These are phyloP conservation scores for Carassius carassius DNA, from an alignment of 2,113 vertebrate species.

Conservation along the genomic window DNA sequence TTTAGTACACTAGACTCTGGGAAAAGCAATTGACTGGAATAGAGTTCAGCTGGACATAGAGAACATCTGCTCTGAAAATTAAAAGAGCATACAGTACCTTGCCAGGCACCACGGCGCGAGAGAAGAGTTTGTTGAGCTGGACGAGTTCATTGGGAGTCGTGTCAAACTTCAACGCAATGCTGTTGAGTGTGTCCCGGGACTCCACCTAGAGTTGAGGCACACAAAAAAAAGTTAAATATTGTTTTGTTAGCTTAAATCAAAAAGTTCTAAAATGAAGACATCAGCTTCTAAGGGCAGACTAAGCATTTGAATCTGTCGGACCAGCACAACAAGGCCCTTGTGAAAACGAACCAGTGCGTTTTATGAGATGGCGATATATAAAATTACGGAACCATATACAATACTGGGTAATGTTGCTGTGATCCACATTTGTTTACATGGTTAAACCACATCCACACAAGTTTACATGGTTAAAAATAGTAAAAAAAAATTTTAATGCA, in stretches of 20 bases:
- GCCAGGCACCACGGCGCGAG: slow-evolving; percentile 95
- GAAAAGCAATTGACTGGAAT: slow-evolving; percentile 29
- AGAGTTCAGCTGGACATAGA: slow-evolving; percentile 46
- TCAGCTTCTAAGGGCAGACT: too few relatives aligned
- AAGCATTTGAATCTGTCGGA: background rate
- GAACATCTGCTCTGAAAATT: slow-evolving; percentile 35
- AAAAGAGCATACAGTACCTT: slow-evolving; percentile 79
- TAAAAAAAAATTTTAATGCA: background rate
- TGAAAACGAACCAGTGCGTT: background rate
- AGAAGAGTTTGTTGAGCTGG: slow-evolving; percentile 98
- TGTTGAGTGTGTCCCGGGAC: slow-evolving; percentile 97
- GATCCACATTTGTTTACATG: background rate
- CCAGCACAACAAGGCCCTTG: slow-evolving; percentile 2
- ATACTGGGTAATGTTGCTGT: background rate
- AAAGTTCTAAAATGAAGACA: background rate
- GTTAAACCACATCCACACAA: too few relatives aligned
- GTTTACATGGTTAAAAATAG: background rate
- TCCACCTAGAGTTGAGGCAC: slow-evolving; percentile 86
- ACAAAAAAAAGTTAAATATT: slow-evolving; percentile 52
- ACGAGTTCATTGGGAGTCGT: slow-evolving; percentile 98
- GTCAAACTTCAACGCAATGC: slow-evolving; percentile 98
- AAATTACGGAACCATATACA: background rate
- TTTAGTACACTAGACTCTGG: slow-evolving; percentile 29
- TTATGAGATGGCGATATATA: background rate
- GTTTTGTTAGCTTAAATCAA: background rate